These are phyloP conservation scores for Peromyscus aztecus DNA, from an alignment of 2,797 vertebrate species.

Conservation along the genomic window DNA sequence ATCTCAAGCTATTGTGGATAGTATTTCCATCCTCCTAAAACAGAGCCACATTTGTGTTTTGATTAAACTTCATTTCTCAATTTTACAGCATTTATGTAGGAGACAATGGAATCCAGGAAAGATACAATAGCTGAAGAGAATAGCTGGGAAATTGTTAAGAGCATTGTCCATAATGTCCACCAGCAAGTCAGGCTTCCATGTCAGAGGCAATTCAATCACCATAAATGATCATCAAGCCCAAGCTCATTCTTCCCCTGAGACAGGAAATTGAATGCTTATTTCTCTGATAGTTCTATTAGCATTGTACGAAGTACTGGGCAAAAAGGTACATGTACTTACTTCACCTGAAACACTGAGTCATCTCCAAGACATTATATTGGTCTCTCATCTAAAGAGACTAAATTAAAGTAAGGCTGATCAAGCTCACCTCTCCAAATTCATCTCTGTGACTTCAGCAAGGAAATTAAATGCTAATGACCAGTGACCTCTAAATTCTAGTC, in stretches of 20 bases:
- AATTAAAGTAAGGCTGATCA: conserved; percentile 70
- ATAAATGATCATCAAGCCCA: conserved; percentile 59
- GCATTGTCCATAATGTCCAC: conserved; percentile 20
- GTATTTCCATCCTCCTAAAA: not conserved
- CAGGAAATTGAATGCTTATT: conserved; percentile 24
- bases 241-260: conserved; percentile 43
- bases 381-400: conserved; percentile 53
- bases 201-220: conserved; percentile 70
- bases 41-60: conserved; percentile 68
- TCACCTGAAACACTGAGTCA: conserved; percentile 51
- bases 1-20: not conserved
- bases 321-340: conserved; percentile 7
- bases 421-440: not conserved
- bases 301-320: not conserved
- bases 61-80: conserved; percentile 64
- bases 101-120: conserved; percentile 66
- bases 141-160: conserved; percentile 65
- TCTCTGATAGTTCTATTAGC: conserved; percentile 20
- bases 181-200: conserved; percentile 38
- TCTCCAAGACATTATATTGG: conserved; percentile 34
- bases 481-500: conserved; percentile 72
- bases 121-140: conserved; percentile 71
- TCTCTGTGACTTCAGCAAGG: conserved; percentile 54
- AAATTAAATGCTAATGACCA: conserved; percentile 74
- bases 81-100: conserved; percentile 39